A percentile compares a stretch with the other conserved stretches of the same genome.
These are phyloP conservation scores for Trachops cirrhosus DNA, from an alignment of 2,797 vertebrate species.

Conservation along the genomic window DNA sequence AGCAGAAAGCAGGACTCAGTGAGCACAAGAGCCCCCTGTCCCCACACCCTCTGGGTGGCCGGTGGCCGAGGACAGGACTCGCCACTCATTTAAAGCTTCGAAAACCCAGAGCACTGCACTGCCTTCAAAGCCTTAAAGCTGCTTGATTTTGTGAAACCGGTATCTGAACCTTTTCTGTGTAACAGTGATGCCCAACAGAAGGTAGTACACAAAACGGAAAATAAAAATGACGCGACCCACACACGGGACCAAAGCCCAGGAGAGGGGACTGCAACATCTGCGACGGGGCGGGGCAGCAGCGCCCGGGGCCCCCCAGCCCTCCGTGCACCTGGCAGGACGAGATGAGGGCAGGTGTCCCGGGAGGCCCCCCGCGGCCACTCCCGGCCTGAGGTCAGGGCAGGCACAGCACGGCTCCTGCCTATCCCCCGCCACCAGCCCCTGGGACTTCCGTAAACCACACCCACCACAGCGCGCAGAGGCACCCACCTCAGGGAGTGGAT, in stretches of 20 bases:
- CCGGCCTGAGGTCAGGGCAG: too few relatives aligned
- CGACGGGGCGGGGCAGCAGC: not conserved
- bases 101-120: not conserved
- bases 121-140: accelerated
- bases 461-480: not conserved
- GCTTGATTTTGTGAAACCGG: accelerated
- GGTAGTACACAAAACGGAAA: not conserved
- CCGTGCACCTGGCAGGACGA: not conserved
- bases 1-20: not conserved
- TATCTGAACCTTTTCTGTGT: too few relatives aligned
- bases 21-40: not conserved
- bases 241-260: not conserved
- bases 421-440: not conserved
- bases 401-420: not conserved
- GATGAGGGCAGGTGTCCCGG: too few relatives aligned
- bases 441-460: not conserved
- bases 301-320: not conserved
- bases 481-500: slow-evolving; percentile 95
- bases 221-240: not conserved
- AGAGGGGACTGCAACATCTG: not conserved
- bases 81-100: too few relatives aligned
- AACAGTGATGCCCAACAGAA: not conserved
- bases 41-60: not conserved
- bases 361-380: not conserved
- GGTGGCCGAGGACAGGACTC: accelerated